Conservation (phyloP, 2,113 vertebrate species). For the Phodopus roborovskii region DNA sequence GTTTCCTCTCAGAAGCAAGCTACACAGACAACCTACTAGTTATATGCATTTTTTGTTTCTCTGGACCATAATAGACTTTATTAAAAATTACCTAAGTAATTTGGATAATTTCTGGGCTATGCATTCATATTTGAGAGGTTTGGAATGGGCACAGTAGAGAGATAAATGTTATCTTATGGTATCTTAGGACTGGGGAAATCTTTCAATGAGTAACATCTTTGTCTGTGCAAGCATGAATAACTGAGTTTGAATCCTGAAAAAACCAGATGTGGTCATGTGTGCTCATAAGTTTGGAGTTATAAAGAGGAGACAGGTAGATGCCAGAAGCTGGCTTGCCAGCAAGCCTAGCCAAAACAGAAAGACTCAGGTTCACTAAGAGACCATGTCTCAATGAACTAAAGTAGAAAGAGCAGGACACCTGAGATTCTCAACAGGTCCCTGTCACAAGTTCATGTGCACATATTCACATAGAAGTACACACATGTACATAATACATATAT, state of each 20-base stretch:
- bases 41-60: slow-evolving; percentile 55
- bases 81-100: slow-evolving; percentile 66
- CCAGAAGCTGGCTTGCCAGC: not conserved
- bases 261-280: not conserved
- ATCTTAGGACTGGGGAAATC: not conserved
- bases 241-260: not conserved
- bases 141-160: not conserved
- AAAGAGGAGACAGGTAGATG: not conserved
- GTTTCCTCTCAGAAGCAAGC: not conserved
- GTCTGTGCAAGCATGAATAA: not conserved
- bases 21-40: not conserved
- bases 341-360: no score
- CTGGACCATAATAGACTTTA: slow-evolving; percentile 54
- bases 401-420: no score
- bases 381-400: not conserved
- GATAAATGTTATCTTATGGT: slow-evolving; percentile 50
- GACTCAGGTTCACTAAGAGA: not conserved
- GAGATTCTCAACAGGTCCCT: not conserved
- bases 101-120: slow-evolving; percentile 54
- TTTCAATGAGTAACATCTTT: not conserved
- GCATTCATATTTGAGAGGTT: slow-evolving; percentile 51
- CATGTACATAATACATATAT: not conserved
- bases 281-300: no score
- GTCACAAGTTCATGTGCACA: no score
- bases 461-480: not conserved